Evolutionary conservation across 1,140 invertebrate genomes (phyloP), one percentile per base, ranked within the genome.

Genomic region (Drosophila lacertosa): DNA sequence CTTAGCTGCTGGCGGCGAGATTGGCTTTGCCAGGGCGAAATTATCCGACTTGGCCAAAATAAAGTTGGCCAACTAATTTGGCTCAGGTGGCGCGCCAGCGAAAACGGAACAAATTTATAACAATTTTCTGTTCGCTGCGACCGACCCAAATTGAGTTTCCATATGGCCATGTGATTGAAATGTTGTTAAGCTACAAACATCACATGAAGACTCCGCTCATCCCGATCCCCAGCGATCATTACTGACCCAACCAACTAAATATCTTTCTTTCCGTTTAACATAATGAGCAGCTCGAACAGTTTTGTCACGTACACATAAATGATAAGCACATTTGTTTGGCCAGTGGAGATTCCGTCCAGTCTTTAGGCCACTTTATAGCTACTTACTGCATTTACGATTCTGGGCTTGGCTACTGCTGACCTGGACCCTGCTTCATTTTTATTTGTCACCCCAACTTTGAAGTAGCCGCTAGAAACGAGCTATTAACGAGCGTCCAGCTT

Each of bases 41-140:
- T 81, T 81, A 64, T 74, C 69, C 66, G 68, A 57, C 68, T 59
- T 39, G 45, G 45, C 70, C 50, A 62, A 62, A 66, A 29, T 35
- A 47, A 67, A 58, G 45, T 71, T 66, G 54, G 68, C 68, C 44
- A 79, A 86, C 84, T 89, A 89, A 89, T 89, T 89, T 89, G 82
- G 69, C 73, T 90, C 88, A 89, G 86, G 88, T 89, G 86, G 75
- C 72, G 78, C 69, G 48, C 59, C 71, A 73, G 65, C 72, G 37
- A 66, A 66, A 71, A 84, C 69, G 84, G 68, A 77, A 77, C 77
- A 89, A 89, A 84, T 84, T 84, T 86, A 76, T 80, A 84, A 86
- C 76, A 84, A 86, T 84, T 84, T 80, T 55, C 48, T 62, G 81
- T 76, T 76, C 76, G 74, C 62, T 55, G n/a, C n/a, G n/a, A n/a